phyloP scores from a whole-genome alignment of 2,797 vertebrate species.

The Pantherophis vulpinus region DNA sequence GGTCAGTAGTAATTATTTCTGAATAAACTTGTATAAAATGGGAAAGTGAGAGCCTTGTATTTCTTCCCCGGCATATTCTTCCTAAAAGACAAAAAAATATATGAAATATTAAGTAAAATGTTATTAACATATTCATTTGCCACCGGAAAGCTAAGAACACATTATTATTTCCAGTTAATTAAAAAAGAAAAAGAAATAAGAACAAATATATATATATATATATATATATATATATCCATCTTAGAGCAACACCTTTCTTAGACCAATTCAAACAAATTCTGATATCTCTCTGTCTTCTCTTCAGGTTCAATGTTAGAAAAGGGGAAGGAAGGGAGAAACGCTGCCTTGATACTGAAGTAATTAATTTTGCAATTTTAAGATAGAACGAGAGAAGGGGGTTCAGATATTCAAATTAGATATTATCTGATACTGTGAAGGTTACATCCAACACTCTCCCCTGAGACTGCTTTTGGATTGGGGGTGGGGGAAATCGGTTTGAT shows the following conservation, averaged over 20 bases:
- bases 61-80: neutral
- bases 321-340: neutral
- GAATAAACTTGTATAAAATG: neutral
- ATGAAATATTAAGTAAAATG: neutral
- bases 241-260: neutral
- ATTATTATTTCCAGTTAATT: neutral
- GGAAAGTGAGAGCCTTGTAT: neutral
- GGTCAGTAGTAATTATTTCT: neutral
- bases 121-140: constrained; percentile 19
- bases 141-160: neutral
- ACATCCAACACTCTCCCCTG: neutral
- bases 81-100: neutral
- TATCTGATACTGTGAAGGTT: neutral
- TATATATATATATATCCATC: neutral
- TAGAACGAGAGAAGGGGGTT: neutral
- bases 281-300: neutral
- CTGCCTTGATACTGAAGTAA: neutral
- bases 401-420: neutral
- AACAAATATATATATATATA: neutral
- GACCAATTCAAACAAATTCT: neutral
- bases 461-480: neutral
- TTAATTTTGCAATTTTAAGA: neutral
- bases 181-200: neutral
- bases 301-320: neutral
- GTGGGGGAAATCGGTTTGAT: neutral